phyloP scores from a whole-genome alignment of 1,140 invertebrate genomes.

The Drosophila orena region DNA sequence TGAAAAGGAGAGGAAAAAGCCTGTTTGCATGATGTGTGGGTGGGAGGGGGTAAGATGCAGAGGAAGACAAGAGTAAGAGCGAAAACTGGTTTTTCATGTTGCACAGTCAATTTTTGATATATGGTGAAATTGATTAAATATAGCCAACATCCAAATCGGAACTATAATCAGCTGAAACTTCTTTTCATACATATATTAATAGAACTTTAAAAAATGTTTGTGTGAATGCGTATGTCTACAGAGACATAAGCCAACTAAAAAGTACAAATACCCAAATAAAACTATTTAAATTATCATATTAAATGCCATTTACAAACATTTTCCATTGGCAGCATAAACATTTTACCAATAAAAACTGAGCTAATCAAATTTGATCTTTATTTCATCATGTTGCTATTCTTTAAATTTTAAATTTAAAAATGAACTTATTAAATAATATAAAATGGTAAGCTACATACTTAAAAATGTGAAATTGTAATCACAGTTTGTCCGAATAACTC shows the following conservation, averaged over 20 bases:
- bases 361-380: no score
- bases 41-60: slow-evolving; percentile 1
- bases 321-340: no score
- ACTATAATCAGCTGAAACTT: neutral
- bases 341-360: no score
- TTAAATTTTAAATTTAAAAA: neutral
- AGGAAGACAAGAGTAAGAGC: neutral
- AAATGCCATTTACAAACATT: neutral
- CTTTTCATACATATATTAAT: no score
- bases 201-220: no score
- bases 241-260: no score
- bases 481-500: neutral
- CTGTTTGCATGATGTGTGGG: slow-evolving; percentile 39
- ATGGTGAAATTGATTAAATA: slow-evolving; percentile 62
- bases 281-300: neutral
- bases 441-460: neutral
- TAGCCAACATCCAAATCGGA: slow-evolving; percentile 16
- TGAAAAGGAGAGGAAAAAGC: slow-evolving; percentile 34
- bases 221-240: no score
- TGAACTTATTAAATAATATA: neutral
- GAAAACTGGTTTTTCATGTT: slow-evolving; percentile 51
- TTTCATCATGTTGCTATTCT: no score
- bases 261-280: no score
- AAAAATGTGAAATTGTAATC: no score
- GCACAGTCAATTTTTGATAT: slow-evolving; percentile 33